A percentile compares a stretch with the other conserved stretches of the same genome.
These are phyloP conservation scores for Sciurus niger DNA, from an alignment of 2,113 vertebrate genomes.

Conservation along the genomic window DNA sequence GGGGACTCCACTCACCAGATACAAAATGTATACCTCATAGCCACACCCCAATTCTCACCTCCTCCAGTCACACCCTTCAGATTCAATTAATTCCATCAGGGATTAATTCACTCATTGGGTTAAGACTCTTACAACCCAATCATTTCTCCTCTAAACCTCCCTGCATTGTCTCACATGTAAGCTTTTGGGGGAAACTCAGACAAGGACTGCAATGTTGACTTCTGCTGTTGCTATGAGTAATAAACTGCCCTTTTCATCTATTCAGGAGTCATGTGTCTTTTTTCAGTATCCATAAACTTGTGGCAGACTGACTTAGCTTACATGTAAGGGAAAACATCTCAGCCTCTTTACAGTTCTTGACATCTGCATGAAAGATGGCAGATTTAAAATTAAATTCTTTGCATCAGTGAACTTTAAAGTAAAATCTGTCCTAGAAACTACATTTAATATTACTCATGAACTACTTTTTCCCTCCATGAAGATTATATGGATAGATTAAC, in stretches of 20 bases:
- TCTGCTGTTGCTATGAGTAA: background rate
- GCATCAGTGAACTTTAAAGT: slow-evolving; percentile 9
- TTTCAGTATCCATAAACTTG: background rate
- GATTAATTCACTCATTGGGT: no score
- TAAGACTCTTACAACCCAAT: no score
- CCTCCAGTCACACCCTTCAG: no score
- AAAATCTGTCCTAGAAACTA: slow-evolving; percentile 46
- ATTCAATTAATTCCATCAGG: no score
- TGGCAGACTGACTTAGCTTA: background rate
- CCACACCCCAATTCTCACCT: no score
- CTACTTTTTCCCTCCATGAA: background rate
- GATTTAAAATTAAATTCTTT: slow-evolving; percentile 67
- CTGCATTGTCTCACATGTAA: no score
- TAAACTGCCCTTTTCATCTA: background rate
- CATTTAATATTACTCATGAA: slow-evolving; percentile 38
- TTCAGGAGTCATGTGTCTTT: background rate
- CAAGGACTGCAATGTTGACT: background rate
- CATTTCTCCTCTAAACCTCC: no score
- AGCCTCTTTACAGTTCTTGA: slow-evolving; percentile 11
- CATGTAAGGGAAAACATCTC: background rate
- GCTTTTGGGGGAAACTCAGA: background rate
- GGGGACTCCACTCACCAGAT: no score
- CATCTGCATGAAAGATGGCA: background rate
- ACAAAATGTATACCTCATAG: no score
- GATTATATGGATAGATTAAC: slow-evolving; percentile 39